Percentiles rank a stretch among this genome's conserved stretches.
Evolutionary conservation across 2,888 invertebrate genomes (phyloP).

Genomic region (Theretra japonica): DNA sequence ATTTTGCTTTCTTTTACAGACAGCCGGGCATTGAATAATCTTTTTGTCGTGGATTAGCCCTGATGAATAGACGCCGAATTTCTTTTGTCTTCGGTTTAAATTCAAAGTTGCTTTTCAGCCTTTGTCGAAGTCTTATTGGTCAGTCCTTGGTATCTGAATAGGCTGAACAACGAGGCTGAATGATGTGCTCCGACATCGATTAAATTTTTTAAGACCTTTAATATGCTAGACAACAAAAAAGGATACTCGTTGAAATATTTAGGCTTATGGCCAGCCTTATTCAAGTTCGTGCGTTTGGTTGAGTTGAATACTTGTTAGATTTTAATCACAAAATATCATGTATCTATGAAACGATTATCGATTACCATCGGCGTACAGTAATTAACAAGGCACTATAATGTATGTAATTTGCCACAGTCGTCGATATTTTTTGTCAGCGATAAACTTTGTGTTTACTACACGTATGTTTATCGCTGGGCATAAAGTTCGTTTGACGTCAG

Average conservation of each 20-base stretch:
- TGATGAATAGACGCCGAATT: conserved; percentile 10
- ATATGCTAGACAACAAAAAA: background rate
- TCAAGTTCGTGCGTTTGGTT: background rate
- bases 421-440: conserved; percentile 9
- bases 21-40: background rate
- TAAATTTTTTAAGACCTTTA: background rate
- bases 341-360: background rate
- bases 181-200: background rate
- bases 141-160: conserved; percentile 1
- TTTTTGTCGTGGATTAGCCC: background rate
- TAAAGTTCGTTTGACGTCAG: conserved; percentile 22
- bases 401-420: too few relatives aligned
- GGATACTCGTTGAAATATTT: background rate
- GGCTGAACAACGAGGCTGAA: too few relatives aligned
- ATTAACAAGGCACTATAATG: background rate
- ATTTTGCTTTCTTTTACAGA: background rate
- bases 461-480: conserved; percentile 10
- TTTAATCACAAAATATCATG: background rate
- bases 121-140: background rate
- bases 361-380: background rate
- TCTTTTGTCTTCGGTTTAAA: background rate
- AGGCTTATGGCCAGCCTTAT: background rate
- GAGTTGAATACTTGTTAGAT: background rate
- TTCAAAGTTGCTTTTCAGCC: background rate
- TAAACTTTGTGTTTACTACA: conserved; percentile 12